phyloP scores from a whole-genome alignment of 1,140 invertebrate genomes.

The Lepidotrigona ventralis region DNA sequence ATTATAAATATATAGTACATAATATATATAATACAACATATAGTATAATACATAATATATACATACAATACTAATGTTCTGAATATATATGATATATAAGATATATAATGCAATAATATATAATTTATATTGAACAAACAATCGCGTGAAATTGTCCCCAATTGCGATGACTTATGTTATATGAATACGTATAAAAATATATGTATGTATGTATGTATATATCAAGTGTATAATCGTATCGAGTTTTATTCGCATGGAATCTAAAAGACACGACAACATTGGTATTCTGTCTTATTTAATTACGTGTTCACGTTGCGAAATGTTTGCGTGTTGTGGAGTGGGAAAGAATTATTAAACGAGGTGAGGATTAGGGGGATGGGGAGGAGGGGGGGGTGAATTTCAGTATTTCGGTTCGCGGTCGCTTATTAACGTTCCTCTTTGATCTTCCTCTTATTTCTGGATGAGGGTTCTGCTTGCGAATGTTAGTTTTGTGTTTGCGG shows the following conservation, averaged over 20 bases:
- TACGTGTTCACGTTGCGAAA: not conserved
- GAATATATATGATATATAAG: no score
- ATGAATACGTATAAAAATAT: no score
- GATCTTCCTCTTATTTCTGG: not conserved
- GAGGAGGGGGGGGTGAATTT: not conserved
- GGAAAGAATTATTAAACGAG: not conserved
- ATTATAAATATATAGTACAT: no score
- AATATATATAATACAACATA: no score
- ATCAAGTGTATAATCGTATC: not conserved
- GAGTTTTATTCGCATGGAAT: not conserved
- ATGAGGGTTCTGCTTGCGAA: not conserved
- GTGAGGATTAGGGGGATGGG: no score
- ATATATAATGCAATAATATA: no score
- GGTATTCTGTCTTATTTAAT: not conserved
- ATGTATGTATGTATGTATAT: no score
- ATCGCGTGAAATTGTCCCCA: no score
- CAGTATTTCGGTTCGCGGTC: not conserved
- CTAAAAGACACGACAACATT: not conserved
- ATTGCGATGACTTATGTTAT: no score
- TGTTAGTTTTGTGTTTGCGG: not conserved
- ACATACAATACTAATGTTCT: no score
- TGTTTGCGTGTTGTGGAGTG: not conserved
- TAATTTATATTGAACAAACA: no score
- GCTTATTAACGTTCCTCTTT: not conserved
- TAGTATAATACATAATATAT: no score